A percentile compares a stretch with the other conserved stretches of the same genome.
phyloP scores from a whole-genome alignment of 2,113 vertebrate genomes.

The Hemichromis elongatus region DNA sequence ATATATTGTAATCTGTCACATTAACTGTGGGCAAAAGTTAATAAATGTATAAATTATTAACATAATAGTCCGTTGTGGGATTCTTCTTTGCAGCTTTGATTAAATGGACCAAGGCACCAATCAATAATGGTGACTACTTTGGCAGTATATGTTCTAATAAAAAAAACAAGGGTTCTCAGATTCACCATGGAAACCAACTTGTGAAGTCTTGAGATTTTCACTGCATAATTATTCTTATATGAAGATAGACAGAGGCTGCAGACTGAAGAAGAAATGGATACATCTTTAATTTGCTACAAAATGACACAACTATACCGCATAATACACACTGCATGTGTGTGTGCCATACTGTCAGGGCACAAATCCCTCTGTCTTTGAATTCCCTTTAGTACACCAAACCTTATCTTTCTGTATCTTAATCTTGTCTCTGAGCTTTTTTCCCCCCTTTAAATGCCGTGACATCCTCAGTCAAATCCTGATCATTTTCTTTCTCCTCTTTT shows the following conservation, averaged over 20 bases:
- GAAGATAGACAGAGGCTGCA: neutral
- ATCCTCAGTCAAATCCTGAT: neutral
- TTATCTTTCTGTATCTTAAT: constrained; percentile 14
- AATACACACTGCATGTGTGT: constrained; percentile 6
- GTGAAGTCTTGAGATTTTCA: neutral
- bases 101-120: neutral
- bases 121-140: neutral
- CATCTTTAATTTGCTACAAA: constrained; percentile 35
- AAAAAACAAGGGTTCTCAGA: neutral
- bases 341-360: neutral
- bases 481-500: neutral
- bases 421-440: neutral
- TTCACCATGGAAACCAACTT: neutral
- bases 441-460: neutral
- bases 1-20: neutral
- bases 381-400: constrained; percentile 3
- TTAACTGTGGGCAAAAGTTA: neutral
- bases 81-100: neutral
- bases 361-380: constrained; percentile 27
- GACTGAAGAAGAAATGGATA: constrained; percentile 27
- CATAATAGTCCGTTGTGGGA: neutral
- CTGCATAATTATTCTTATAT: neutral
- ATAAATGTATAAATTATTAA: neutral
- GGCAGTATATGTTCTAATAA: neutral
- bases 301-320: constrained; percentile 17